Base-by-base conservation (phyloP, 2,113 vertebrate genomes). In the Nipponia nippon region DNA sequence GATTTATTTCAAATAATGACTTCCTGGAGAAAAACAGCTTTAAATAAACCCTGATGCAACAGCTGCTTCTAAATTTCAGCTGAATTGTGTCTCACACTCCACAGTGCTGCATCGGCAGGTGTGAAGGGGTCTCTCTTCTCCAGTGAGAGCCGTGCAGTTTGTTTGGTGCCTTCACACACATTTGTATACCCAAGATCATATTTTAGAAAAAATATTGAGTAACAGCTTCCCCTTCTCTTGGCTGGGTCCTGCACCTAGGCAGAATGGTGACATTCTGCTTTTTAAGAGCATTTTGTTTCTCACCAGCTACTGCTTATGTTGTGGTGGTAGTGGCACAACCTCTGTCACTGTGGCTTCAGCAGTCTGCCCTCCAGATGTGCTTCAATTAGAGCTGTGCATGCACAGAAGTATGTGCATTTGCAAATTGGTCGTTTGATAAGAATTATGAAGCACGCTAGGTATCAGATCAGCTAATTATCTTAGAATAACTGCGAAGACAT, bases 401-500 rank as follows among this genome's bases (percentile, higher is more conserved):
- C 46, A 76, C 47, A n/a, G 25, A 63, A 65, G 14, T 38, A 49
- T 27, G 59, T 67, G 49, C 40, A 17, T 83, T 87, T 84, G 65
- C 34, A 96, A 87, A 97, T 52, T 53, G 49, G 40, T 77, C 66
- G 66, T 95, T 93, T 82, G 85, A 61, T 59, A 95, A 90, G 87
- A 87, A 79, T 93, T 91, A 82, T 9, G 30, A 93, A 75, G 59
- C 23, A 0, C 29, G 18, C 42, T 59, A 89, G 56, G 84, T 92
- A 92, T 52, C 6, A 7, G 36, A 90, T 94, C 58, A 73, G 76
- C 38, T 94, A 95, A 94, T 95, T 96, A 65, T 84, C 66, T 82
- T 88, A 70, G 82, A 93, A 95, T 46, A 89, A 63, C 53, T 42
- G 26, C 5, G 13, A 92, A 46, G 47, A 86, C 79, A 65, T 82